Percentiles rank a stretch among this genome's conserved stretches.
phyloP scores from a whole-genome alignment of 2,113 vertebrate genomes.

The Malurus cyaneus region DNA sequence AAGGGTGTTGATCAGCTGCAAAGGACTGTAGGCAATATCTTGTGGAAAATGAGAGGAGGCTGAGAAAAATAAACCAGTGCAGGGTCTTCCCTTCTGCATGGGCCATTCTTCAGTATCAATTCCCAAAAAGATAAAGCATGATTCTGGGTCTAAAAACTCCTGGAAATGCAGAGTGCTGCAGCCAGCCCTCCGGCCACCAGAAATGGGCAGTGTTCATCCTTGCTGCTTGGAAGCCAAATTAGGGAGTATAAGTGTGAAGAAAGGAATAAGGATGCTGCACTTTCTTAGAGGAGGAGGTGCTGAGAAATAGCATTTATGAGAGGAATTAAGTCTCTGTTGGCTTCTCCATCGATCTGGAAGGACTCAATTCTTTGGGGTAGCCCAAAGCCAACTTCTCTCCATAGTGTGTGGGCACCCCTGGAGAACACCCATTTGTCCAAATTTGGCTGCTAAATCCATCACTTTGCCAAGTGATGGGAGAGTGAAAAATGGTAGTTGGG shows the following conservation, averaged over 20 bases:
- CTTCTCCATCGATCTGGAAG: not conserved
- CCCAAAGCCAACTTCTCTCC: not conserved
- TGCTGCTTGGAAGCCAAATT: not conserved
- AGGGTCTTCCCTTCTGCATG: not conserved
- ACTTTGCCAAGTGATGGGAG: not conserved
- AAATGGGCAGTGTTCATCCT: not conserved
- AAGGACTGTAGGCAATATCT: not conserved
- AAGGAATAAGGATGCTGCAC: not conserved
- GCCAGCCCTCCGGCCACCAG: not conserved
- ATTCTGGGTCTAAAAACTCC: not conserved
- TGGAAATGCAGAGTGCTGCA: not conserved
- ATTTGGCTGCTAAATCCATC: not conserved
- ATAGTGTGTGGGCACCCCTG: not conserved
- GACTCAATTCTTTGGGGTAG: not conserved
- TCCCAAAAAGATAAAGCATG: not conserved
- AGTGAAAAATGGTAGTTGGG: not conserved
- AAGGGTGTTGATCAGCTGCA: not conserved
- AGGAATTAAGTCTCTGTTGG: accelerated
- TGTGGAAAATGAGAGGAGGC: not conserved
- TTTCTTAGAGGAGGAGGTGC: not conserved
- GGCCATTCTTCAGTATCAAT: not conserved
- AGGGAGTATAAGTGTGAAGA: not conserved
- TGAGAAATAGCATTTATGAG: not conserved
- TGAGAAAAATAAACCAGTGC: not conserved
- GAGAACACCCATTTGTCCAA: not conserved